These are phyloP conservation scores for Plebejus anna DNA, from an alignment of 2,888 invertebrate species.

Conservation along the genomic window DNA sequence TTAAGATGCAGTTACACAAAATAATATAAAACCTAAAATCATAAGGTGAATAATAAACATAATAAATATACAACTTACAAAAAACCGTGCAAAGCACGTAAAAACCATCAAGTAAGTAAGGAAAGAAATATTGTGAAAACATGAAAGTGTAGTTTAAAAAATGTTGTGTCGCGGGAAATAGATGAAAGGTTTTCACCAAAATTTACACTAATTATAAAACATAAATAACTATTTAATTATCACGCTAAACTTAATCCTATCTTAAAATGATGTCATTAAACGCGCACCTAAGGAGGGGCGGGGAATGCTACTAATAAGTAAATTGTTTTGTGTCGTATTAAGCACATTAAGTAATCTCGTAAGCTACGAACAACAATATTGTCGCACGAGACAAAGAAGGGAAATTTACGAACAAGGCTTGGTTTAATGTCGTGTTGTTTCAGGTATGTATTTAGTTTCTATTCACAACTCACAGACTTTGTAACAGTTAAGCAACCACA, in stretches of 20 bases:
- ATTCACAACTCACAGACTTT: not conserved
- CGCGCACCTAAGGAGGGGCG: not conserved
- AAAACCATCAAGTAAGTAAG: no score
- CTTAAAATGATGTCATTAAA: not conserved
- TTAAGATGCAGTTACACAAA: no score
- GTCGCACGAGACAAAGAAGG: conserved; percentile 4
- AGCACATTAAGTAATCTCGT: conserved; percentile 11
- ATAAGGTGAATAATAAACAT: no score
- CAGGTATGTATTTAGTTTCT: not conserved
- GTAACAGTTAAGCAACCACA: not conserved
- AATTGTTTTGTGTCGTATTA: conserved; percentile 19
- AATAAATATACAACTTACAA: no score
- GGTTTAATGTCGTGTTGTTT: conserved; percentile 8
- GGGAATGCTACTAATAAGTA: not conserved
- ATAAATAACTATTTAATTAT: not conserved
- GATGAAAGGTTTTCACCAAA: not conserved
- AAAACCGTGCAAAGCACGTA: no score
- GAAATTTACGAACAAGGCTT: conserved; percentile 2
- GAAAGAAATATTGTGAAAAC: not conserved
- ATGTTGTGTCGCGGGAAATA: not conserved
- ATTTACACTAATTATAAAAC: not conserved
- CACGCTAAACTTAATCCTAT: not conserved
- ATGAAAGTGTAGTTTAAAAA: not conserved
- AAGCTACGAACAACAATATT: conserved; percentile 2
- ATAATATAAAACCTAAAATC: no score